A percentile compares a stretch with the other conserved stretches of the same genome.
Evolutionary conservation across 2,888 invertebrate genomes (phyloP).

Genomic region (Drosophila neotestacea): DNA sequence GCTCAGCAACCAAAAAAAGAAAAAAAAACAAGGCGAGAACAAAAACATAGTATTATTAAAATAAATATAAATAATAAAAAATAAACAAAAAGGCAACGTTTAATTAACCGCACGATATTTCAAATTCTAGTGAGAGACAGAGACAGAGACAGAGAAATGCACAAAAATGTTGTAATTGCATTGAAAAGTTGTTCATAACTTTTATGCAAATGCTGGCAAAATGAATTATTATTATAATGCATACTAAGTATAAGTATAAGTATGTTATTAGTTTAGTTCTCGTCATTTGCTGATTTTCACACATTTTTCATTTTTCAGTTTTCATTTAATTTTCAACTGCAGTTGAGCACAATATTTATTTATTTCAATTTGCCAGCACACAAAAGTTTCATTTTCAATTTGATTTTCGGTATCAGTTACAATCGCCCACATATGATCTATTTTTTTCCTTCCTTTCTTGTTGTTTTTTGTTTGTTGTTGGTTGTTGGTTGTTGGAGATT

Average conservation of each 20-base stretch:
- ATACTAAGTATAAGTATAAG: background rate
- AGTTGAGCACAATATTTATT: slow-evolving; percentile 4
- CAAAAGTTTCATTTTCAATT: slow-evolving; percentile 12
- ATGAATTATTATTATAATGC: slow-evolving; percentile 25
- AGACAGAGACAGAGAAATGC: slow-evolving; percentile 5
- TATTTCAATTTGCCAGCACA: slow-evolving; percentile 23
- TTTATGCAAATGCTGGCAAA: slow-evolving; percentile 47
- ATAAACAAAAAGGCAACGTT: slow-evolving; percentile 15
- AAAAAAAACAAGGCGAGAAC: background rate
- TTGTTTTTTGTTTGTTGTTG: background rate
- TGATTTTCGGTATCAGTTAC: slow-evolving; percentile 5
- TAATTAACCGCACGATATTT: slow-evolving; percentile 42
- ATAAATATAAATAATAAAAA: slow-evolving; percentile 12
- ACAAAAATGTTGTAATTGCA: slow-evolving; percentile 48
- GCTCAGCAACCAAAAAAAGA: slow-evolving; percentile 16
- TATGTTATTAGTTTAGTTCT: background rate
- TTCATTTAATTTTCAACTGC: background rate
- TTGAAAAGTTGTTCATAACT: slow-evolving; percentile 39
- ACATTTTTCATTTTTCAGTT: background rate
- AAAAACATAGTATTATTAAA: background rate
- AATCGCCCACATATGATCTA: slow-evolving; percentile 14
- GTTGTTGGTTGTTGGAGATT: slow-evolving; percentile 13
- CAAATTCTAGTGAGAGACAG: slow-evolving; percentile 2
- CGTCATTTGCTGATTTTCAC: slow-evolving; percentile 4
- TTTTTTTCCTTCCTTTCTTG: too few species aligned